Percentiles rank a stretch among this genome's conserved stretches.
Conservation (phyloP, 2,888 invertebrate genomes). For the Tridacna crocea region DNA sequence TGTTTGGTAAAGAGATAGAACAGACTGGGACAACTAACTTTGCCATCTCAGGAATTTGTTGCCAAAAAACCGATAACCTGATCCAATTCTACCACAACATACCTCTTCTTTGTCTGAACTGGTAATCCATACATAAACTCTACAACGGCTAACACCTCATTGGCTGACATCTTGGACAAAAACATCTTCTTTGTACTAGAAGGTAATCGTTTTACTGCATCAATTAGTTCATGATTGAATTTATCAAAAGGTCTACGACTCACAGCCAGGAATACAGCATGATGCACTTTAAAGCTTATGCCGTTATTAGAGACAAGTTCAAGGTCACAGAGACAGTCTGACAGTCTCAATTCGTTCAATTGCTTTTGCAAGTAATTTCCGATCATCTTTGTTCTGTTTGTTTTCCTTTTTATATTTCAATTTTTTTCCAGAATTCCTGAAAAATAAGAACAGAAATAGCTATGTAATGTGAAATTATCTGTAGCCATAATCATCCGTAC, state of each 20-base stretch:
- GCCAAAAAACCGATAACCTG: too few relatives aligned
- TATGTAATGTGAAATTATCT: too few relatives aligned
- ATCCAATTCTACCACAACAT: too few relatives aligned
- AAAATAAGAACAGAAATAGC: too few relatives aligned
- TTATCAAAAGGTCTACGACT: conserved; percentile 51
- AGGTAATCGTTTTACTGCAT: neutral
- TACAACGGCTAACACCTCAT: conserved; percentile 14
- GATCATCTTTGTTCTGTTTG: conserved; percentile 35
- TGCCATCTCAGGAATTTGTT: too few relatives aligned
- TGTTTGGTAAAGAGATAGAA: too few relatives aligned
- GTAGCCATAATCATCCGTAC: too few relatives aligned
- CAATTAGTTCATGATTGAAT: conserved; percentile 6
- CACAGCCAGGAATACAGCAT: conserved; percentile 61
- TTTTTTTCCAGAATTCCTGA: too few relatives aligned
- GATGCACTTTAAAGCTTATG: conserved; percentile 48
- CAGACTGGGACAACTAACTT: too few relatives aligned
- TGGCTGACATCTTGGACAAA: too few relatives aligned
- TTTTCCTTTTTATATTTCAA: neutral
- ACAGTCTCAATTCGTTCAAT: conserved; percentile 48
- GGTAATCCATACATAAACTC: conserved; percentile 56
- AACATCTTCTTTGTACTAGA: too few relatives aligned
- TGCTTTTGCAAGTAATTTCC: conserved; percentile 32
- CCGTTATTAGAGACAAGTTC: conserved; percentile 59
- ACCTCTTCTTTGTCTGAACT: conserved; percentile 7
- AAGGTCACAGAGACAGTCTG: conserved; percentile 61